Conservation (phyloP, 1,140 invertebrate genomes). For the Drosophila fuyamai region DNA sequence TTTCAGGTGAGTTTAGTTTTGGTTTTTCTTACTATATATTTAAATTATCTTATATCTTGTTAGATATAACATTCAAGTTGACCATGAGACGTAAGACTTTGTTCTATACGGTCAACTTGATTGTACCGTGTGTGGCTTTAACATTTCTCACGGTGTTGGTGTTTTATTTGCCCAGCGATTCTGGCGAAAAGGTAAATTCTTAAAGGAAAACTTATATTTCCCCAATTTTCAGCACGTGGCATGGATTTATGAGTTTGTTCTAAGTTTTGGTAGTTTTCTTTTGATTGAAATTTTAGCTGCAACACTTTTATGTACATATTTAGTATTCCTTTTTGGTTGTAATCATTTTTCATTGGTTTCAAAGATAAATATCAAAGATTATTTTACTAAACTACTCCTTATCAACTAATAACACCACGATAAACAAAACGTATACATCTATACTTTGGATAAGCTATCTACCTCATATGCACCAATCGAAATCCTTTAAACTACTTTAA, state of each 20-base stretch:
- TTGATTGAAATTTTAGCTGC: not conserved
- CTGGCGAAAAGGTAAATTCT: slow-evolving; percentile 93
- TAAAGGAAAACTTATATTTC: slow-evolving; percentile 86
- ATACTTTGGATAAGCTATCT: slow-evolving; percentile 34
- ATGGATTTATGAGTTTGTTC: slow-evolving; percentile 6
- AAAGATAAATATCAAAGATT: too few relatives aligned
- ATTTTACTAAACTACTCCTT: not conserved
- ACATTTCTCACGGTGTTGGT: slow-evolving; percentile 97
- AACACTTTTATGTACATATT: slow-evolving; percentile 11
- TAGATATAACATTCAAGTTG: slow-evolving; percentile 98
- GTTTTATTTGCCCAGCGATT: slow-evolving; percentile 98
- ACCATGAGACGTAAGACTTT: slow-evolving; percentile 96
- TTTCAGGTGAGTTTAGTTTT: slow-evolving; percentile 88
- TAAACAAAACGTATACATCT: slow-evolving; percentile 27
- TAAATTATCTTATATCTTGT: slow-evolving; percentile 25
- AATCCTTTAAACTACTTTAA: slow-evolving; percentile 43
- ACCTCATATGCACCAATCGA: slow-evolving; percentile 46
- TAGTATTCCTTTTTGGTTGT: slow-evolving; percentile 1
- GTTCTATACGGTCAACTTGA: slow-evolving; percentile 96
- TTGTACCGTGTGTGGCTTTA: slow-evolving; percentile 95
- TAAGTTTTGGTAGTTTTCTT: not conserved
- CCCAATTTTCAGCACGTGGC: slow-evolving; percentile 18
- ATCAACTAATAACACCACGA: slow-evolving; percentile 43
- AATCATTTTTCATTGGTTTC: not conserved
- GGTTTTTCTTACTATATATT: not conserved